Base-by-base conservation (phyloP, 2,113 vertebrate genomes). In the Oryzias javanicus region DNA sequence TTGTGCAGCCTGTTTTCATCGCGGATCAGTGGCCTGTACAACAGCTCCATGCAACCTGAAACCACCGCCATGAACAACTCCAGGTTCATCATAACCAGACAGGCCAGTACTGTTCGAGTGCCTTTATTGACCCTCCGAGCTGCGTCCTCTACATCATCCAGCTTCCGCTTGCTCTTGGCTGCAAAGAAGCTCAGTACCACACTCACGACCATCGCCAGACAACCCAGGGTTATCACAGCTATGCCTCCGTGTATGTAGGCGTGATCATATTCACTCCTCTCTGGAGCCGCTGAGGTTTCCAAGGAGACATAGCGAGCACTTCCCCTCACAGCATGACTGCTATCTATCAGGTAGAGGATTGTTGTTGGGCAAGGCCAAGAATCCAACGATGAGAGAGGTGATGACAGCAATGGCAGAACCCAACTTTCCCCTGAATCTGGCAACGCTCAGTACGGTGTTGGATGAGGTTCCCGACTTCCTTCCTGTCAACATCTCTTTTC, bases 321-420 rank as follows among this genome's bases (percentile, higher is more conserved):
- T 8, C 4, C 19, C 47, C n/a, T 25, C 1, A 18, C 25, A 3
- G 10, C 4, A 3, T 60, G 27, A 4, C 7, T 25, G 16, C 20
- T n/a, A 49, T 60, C 56, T 2, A 68, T 60, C 12, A 68, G 57
- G 19, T 71, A 64, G 17, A 70, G 22, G 5, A 70, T n/a, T 40
- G n/a, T 70, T 70, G 35, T 70, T 70, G 1, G 67, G 59, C 0
- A 70, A 1, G 13, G 40, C n/a, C 1, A 70, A 35, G 6, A 70
- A 70, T 0, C 59, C 67, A 5, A 70, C 52, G 14, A 62, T 70
- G 7, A 71, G 45, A 8, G 67, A 62, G 0, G 58, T 70, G 45
- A 70, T 62, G 1, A 56, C 40, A 0, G 59, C 5, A 1, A 67
- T 67, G 6, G 48, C 20, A 0, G 24, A 40, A 2, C 59, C 67